Evolutionary conservation across 37 sponge, comb jelly and placozoan species (phyloP), one percentile per base, ranked within the genome.

Genomic region (Crambe crambe): DNA sequence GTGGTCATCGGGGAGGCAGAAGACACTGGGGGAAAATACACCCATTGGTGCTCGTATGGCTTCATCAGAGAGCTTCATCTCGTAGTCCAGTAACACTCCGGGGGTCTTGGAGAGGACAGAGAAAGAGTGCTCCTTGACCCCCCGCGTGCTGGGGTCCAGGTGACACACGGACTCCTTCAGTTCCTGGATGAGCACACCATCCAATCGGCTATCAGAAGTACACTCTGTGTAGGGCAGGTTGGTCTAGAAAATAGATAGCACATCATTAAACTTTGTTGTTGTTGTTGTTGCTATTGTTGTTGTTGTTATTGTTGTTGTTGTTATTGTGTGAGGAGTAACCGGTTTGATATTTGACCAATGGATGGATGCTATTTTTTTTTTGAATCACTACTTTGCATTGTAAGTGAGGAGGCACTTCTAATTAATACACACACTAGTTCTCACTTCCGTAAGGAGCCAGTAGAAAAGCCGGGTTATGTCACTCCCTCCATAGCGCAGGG

Each of bases 141-240:
- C 77, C 35, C 62, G 39, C 12, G 67, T 20, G 23, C 77, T 76
- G 39, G 89, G 42, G 41, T 96, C 97, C 61, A 88, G 18, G 62
- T 96, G 94, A 43, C 97, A 96, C 35, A 86, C 75, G 6, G 75
- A 75, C 72, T 96, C 97, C 43, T 96, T 96, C 25, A 96, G 81
- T 27, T 90, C 76, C 61, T 93, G 82, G 27, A 96, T 42, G 56
- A 96, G 78, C 47, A 85, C 59, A 1, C 82, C 89, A 54, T 93
- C 94, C 72, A 93, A 31, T 12, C 81, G 73, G 42, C 87, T 83
- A 0, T 80, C 73, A 21, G 44, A 23, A 12, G 75, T 65, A 41
- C 89, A 91, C 2, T 85, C 56, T 37, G 40, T 74, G 41, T 96
- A 96, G 34, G 97, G 94, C 68, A 96, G 93, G 22, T 84, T 75